Evolutionary conservation across 2,797 vertebrate species (phyloP).

Genomic region (Sparidentex hasta): DNA sequence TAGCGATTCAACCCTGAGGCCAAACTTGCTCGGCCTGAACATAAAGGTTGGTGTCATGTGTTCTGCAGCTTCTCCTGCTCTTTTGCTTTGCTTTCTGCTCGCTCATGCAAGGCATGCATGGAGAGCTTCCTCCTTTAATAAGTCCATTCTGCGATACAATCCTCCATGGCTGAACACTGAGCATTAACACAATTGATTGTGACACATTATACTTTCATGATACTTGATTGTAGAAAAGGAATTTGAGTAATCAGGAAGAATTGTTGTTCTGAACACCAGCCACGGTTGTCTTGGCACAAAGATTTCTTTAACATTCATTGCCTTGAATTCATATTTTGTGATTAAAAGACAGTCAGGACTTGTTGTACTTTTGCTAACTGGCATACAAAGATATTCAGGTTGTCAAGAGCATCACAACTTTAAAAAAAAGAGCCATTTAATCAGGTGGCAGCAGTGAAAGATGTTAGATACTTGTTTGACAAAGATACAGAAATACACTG

Average conservation of each 20-base stretch:
- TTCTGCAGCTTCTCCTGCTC: not conserved
- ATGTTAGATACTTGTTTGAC: not conserved
- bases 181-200: not conserved
- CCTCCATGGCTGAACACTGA: not conserved
- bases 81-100: not conserved
- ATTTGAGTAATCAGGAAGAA: not conserved
- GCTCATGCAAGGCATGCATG: not conserved
- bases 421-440: too few species aligned
- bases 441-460: not conserved
- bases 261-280: too few species aligned
- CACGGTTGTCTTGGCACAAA: not conserved
- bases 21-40: constrained; percentile 13
- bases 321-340: not conserved
- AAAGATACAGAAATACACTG: not conserved
- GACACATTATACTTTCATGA: not conserved
- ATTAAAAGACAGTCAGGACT: not conserved
- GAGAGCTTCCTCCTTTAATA: not conserved
- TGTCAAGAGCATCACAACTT: too few species aligned
- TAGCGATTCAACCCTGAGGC: constrained; percentile 28
- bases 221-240: not conserved
- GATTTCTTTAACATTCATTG: not conserved
- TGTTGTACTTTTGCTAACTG: not conserved
- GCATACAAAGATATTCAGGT: not conserved
- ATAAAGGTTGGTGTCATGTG: constrained; percentile 8
- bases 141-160: not conserved